Base-by-base conservation (phyloP, 1,140 invertebrate species). In the Armadillidium nasatum region DNA sequence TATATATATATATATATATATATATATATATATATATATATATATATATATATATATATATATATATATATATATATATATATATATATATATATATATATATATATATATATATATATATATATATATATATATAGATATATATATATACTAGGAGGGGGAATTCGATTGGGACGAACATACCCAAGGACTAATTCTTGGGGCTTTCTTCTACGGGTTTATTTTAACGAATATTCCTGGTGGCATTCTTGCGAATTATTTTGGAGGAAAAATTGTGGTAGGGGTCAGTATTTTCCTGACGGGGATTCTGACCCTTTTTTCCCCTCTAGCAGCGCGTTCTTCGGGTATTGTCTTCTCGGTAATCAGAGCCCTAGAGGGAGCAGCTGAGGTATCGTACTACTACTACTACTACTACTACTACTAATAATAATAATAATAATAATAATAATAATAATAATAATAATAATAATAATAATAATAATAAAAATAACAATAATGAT, bases 211-310 rank as follows among this genome's bases (percentile, higher is more conserved):
- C 72, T 80, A 72, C 21, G 79, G 79, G n/a, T 80, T 78, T 60
- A 70, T 74, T 19, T 45, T 80, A 43, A 80, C 79, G 7, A 91
- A 95, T 85, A 86, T 95, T 71, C 94, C 94, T 0, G 92, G 92
- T 46, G 93, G 91, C 1, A 86, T 90, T 76, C 84, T 94, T 69
- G 89, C 92, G 0, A 92, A 94, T 84, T 84, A 89, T 50, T 89
- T 90, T 80, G 92, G 92, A 7, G 92, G 91, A 0, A 94, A 94
- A 85, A 92, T 91, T 89, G 89, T 94, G 68, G 92, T 95, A 88
- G 90, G 91, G 78, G 88, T 88, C 80, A 92, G 92, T 1, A 90
- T 96, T 87, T 84, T 95, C 33, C 84, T 91, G 43, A 92, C 94
- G 46, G 93, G 92, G 77, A 73, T 93, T 9, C 83, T 96, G 15